phyloP scores from a whole-genome alignment of 2,797 vertebrate genomes.

The Dermochelys coriacea region DNA sequence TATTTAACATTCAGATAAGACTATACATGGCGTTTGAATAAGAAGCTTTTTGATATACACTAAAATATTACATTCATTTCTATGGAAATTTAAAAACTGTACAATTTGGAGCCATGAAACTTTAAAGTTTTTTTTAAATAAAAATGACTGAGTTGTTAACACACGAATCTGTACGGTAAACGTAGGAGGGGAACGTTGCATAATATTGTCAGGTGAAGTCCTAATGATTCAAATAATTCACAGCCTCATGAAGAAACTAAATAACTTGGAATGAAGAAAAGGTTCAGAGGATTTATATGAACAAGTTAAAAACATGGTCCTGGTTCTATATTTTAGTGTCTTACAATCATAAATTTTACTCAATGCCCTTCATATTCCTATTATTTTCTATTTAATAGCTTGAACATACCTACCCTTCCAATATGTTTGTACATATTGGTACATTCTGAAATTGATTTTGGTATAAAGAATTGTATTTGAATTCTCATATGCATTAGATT shows the following conservation, averaged over 20 bases:
- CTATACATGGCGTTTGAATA: not conserved
- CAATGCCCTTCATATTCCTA: constrained; percentile 16
- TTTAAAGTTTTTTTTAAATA: not conserved
- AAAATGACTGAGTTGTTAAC: constrained; percentile 27
- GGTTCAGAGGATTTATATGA: constrained; percentile 23
- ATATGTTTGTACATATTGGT: constrained; percentile 17
- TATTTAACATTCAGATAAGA: not conserved
- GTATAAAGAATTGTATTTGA: constrained; percentile 31
- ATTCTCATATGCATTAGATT: constrained; percentile 31
- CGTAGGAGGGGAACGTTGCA: constrained; percentile 12
- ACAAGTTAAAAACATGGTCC: constrained; percentile 41
- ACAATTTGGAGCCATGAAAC: constrained; percentile 28
- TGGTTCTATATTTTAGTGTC: constrained; percentile 23
- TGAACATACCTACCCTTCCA: not conserved
- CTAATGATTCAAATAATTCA: constrained; percentile 56
- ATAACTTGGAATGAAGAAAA: constrained; percentile 27
- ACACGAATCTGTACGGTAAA: not conserved
- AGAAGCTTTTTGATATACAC: not conserved
- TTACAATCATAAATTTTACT: constrained; percentile 58
- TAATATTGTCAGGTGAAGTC: constrained; percentile 40
- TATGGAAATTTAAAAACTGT: not conserved
- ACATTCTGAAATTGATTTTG: constrained; percentile 60
- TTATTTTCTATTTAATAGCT: constrained; percentile 31
- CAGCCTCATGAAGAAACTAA: constrained; percentile 31
- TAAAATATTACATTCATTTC: not conserved